phyloP scores from a whole-genome alignment of 2,888 invertebrate species.

The Euproctis similis region DNA sequence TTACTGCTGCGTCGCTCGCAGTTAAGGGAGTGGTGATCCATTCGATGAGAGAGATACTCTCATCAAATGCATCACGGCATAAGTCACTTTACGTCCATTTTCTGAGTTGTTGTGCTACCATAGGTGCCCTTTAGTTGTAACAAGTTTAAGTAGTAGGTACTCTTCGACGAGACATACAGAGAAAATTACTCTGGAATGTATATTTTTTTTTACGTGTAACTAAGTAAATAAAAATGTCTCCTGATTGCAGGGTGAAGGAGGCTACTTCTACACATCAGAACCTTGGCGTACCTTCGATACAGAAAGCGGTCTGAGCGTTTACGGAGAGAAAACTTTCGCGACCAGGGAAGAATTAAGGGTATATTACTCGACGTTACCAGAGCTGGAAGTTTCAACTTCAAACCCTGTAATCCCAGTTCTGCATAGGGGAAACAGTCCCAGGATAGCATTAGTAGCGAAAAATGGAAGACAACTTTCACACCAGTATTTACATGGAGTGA shows the following conservation, averaged over 20 bases:
- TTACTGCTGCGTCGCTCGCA: neutral
- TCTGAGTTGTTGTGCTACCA: too few species aligned
- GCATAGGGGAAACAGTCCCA: conserved; percentile 23
- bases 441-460: conserved; percentile 37
- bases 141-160: too few species aligned
- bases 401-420: conserved; percentile 31
- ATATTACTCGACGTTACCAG: conserved; percentile 31
- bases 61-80: too few species aligned
- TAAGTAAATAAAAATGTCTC: too few species aligned
- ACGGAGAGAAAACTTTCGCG: conserved; percentile 46
- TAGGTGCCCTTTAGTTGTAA: too few species aligned
- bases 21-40: too few species aligned
- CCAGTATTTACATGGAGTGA: conserved; percentile 39
- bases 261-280: conserved; percentile 54
- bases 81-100: too few species aligned
- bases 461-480: conserved; percentile 48
- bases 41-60: too few species aligned
- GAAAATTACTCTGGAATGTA: too few species aligned
- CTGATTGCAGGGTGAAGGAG: conserved; percentile 50
- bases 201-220: too few species aligned
- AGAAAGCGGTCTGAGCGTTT: conserved; percentile 29
- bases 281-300: conserved; percentile 38
- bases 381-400: conserved; percentile 12
- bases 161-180: too few species aligned
- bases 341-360: conserved; percentile 35